Evolutionary conservation across 2,888 invertebrate genomes (phyloP).

Genomic region (Cyclophora albipunctata): DNA sequence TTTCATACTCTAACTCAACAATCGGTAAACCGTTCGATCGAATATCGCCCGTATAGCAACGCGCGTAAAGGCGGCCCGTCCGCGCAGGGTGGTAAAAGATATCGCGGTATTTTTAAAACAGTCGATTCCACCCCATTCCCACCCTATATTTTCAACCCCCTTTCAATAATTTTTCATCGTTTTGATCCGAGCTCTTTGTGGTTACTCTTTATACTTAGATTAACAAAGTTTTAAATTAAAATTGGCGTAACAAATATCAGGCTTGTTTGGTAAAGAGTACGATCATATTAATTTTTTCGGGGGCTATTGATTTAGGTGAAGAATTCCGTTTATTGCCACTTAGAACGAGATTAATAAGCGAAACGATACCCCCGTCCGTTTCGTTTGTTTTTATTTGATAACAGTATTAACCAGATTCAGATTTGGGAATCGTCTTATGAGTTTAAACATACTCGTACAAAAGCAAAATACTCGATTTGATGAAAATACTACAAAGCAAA

Average conservation of each 20-base stretch:
- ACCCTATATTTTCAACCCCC: slow-evolving; percentile 49
- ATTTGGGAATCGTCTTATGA: no score
- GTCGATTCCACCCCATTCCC: slow-evolving; percentile 56
- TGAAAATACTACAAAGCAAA: no score
- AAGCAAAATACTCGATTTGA: no score
- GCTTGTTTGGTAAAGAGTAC: slow-evolving; percentile 30
- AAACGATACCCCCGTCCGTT: neutral
- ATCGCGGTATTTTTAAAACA: slow-evolving; percentile 50
- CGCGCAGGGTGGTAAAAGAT: slow-evolving; percentile 23
- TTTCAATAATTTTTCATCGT: slow-evolving; percentile 76
- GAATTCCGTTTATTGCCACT: neutral
- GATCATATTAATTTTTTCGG: slow-evolving; percentile 27
- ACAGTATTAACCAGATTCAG: neutral
- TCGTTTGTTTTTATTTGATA: neutral
- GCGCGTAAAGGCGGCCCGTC: slow-evolving; percentile 10
- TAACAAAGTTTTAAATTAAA: slow-evolving; percentile 75
- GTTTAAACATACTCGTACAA: no score
- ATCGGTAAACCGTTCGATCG: slow-evolving; percentile 4
- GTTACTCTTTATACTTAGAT: slow-evolving; percentile 69
- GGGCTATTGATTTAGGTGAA: slow-evolving; percentile 17
- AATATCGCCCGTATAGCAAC: slow-evolving; percentile 20
- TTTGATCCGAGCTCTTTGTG: slow-evolving; percentile 71
- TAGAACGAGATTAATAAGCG: neutral
- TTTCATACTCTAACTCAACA: slow-evolving; percentile 24
- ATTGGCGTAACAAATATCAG: slow-evolving; percentile 57